Conservation (phyloP, 2,113 vertebrate species). For the Leiothrix lutea region DNA sequence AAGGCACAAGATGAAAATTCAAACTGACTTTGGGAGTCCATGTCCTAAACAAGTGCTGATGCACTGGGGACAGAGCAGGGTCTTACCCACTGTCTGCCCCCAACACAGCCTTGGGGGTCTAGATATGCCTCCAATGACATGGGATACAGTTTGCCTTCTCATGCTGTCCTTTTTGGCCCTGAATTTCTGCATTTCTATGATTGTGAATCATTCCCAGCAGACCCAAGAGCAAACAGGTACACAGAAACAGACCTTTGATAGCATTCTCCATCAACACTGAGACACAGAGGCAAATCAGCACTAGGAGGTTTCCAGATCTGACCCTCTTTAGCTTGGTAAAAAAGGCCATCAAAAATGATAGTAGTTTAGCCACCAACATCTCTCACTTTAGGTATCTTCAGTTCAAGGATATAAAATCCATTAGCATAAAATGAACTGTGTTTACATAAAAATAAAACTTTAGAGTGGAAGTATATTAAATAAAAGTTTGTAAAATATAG, state of each 20-base stretch:
- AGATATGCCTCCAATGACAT: neutral
- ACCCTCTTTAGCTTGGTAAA: neutral
- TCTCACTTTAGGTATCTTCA: neutral
- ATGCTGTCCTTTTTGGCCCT: neutral
- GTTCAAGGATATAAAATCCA: neutral
- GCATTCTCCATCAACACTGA: neutral
- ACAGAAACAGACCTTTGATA: neutral
- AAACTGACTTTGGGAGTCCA: neutral
- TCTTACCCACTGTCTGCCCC: neutral
- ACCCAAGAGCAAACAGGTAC: neutral
- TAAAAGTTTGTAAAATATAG: neutral
- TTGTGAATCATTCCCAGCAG: neutral
- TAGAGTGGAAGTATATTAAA: neutral
- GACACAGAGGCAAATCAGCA: neutral
- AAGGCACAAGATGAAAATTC: neutral
- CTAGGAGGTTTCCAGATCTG: neutral
- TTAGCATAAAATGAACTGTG: neutral
- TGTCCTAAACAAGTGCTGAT: neutral
- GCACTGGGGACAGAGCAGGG: neutral
- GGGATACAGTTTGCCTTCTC: neutral
- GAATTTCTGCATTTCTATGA: neutral
- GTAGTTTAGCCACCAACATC: neutral
- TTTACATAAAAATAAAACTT: neutral
- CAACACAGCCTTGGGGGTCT: rapidly evolving
- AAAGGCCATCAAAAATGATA: neutral